Evolutionary conservation across 2,888 invertebrate species (phyloP).

Genomic region (Aphrophora alni): DNA sequence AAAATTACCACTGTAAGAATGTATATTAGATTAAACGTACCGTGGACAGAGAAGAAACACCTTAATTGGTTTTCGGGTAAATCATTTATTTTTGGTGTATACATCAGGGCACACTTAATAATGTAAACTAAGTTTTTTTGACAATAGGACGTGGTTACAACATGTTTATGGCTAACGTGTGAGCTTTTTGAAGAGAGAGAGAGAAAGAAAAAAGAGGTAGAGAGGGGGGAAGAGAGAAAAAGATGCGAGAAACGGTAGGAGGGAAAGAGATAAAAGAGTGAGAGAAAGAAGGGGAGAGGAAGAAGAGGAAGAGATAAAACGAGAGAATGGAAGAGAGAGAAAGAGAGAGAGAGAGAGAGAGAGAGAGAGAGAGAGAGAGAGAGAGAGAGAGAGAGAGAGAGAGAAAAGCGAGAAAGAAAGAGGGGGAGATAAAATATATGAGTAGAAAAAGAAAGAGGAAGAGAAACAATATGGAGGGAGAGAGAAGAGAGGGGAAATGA

Average conservation of each 20-base stretch:
- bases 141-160: too few species aligned
- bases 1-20: too few species aligned
- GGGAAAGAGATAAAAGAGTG: not conserved
- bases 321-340: too few species aligned
- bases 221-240: not conserved
- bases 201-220: not conserved
- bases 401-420: slow-evolving; percentile 11
- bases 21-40: too few species aligned
- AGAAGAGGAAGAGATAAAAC: not conserved
- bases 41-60: too few species aligned
- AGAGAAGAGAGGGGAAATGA: not conserved
- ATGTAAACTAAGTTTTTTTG: too few species aligned
- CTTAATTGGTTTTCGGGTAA: too few species aligned
- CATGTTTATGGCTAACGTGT: too few species aligned
- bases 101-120: too few species aligned
- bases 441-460: not conserved
- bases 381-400: slow-evolving; percentile 8
- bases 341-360: not conserved
- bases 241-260: not conserved
- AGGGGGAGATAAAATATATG: not conserved
- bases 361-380: slow-evolving; percentile 13
- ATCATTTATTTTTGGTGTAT: too few species aligned
- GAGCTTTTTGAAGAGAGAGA: not conserved
- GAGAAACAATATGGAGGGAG: not conserved
- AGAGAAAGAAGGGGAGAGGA: too few species aligned